phyloP scores from a whole-genome alignment of 1,140 invertebrate genomes.

The Drosophila willistoni region DNA sequence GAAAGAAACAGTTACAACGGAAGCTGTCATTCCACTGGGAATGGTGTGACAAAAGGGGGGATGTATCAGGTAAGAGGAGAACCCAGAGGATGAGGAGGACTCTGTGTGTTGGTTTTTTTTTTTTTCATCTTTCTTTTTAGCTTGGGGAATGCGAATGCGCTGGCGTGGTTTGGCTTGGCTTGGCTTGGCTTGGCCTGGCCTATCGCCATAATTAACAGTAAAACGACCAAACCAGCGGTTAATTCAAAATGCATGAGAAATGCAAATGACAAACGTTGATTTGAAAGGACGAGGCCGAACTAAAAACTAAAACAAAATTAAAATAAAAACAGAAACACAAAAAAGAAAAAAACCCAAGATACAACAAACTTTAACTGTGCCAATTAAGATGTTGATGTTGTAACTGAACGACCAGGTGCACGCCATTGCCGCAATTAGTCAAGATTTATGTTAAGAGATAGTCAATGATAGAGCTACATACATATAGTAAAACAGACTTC shows the following conservation, averaged over 20 bases:
- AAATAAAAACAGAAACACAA: not conserved
- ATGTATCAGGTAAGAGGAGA: constrained; percentile 14
- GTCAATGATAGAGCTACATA: constrained; percentile 9
- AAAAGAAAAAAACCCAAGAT: not conserved
- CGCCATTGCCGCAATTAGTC: constrained; percentile 62
- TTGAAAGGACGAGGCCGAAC: constrained; percentile 56
- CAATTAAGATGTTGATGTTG: constrained; percentile 62
- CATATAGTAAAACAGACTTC: constrained; percentile 29
- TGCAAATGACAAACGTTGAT: constrained; percentile 74
- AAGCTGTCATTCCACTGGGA: constrained; percentile 79
- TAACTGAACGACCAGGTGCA: constrained; percentile 34
- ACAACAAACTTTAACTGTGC: constrained; percentile 49
- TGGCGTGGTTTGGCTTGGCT: constrained; percentile 46
- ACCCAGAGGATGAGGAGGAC: constrained; percentile 37
- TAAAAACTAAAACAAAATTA: constrained; percentile 6
- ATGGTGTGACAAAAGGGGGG: constrained; percentile 29
- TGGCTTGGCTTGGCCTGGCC: constrained; percentile 30
- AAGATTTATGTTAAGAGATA: constrained; percentile 57
- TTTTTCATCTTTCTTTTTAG: not conserved
- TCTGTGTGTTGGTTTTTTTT: constrained; percentile 8
- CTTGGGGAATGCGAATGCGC: constrained; percentile 55
- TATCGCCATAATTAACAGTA: constrained; percentile 80
- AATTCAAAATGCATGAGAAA: constrained; percentile 80
- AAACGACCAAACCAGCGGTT: constrained; percentile 67
- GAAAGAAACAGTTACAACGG: constrained; percentile 79